These are phyloP conservation scores for Colistium nudipinnis DNA, from an alignment of 2,113 vertebrate species.

Conservation along the genomic window DNA sequence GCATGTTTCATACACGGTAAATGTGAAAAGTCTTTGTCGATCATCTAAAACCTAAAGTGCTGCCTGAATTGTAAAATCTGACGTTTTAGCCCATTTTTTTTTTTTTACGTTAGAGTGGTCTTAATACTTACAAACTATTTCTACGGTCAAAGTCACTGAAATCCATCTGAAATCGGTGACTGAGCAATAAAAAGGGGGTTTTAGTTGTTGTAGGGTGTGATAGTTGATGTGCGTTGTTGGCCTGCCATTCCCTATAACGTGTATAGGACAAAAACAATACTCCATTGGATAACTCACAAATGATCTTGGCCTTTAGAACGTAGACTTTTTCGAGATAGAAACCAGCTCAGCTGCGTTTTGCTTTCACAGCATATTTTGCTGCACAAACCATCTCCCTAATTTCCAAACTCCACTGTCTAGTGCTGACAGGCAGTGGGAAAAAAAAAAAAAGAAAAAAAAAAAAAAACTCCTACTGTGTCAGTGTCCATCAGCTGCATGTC, in stretches of 20 bases:
- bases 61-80: neutral
- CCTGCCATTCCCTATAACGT: no score
- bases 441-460: no score
- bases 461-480: conserved; percentile 49
- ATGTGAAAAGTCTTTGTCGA: neutral
- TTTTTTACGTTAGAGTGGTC: no score
- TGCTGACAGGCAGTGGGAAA: conserved; percentile 40
- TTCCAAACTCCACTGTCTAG: conserved; percentile 24
- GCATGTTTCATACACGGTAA: neutral
- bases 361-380: conserved; percentile 40
- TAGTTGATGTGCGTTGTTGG: no score
- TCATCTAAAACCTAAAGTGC: neutral
- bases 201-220: no score
- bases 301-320: conserved; percentile 13
- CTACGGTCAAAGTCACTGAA: no score
- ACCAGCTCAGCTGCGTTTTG: neutral
- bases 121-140: no score
- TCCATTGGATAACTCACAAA: no score
- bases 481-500: conserved; percentile 32
- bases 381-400: conserved; percentile 3
- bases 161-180: no score
- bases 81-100: no score
- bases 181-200: no score
- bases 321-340: conserved; percentile 3
- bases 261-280: no score